Base-by-base conservation (phyloP, 2,113 vertebrate species). In the Hypanus sabinus region DNA sequence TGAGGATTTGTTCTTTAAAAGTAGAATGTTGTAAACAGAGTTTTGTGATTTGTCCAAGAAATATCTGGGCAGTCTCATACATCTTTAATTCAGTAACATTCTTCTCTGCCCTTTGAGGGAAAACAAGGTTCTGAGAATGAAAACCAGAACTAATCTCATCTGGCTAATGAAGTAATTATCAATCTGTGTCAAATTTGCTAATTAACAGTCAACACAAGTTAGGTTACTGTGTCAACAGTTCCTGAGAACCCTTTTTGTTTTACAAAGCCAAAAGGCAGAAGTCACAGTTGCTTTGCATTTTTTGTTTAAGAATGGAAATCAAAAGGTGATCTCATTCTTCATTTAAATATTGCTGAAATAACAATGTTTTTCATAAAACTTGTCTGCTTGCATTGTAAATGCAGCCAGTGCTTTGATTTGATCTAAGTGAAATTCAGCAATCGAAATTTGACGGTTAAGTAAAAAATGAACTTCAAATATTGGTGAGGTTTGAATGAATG, bases 251-350 rank as follows among this genome's bases (percentile, higher is more conserved):
- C 27, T 12, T 46, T 36, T 71, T 92, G 20, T 93, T 93, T 93
- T 73, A 73, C 65, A 22, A n/a, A 93, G 62, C 38, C 18, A 70
- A 71, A 46, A 24, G 65, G 36, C 10, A 93, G 33, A 55, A 93
- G 7, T 30, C 22, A 71, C 91, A 27, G 18, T 75, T 93, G 22
- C 36, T 93, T 73, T 30, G 30, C 65, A 65, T 33, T 55, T 3
- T 46, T 71, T 46, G 38, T 75, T 46, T 38, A 24, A 65, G 14
- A 93, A 93, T 62, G 68, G 68, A 27, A 24, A n/a, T 5, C n/a
- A 90, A 36, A 71, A 38, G 11, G 91, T 90, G 85, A 33, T 90
- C 62, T 90, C 85, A 90, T 88, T 87, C 62, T 92, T 38, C 65
- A 68, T 93, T 93, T 30, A 93, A 75, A 3, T 70, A 71, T 93